Evolutionary conservation across 2,113 vertebrate species (phyloP).

Genomic region (Loxodonta africana): DNA sequence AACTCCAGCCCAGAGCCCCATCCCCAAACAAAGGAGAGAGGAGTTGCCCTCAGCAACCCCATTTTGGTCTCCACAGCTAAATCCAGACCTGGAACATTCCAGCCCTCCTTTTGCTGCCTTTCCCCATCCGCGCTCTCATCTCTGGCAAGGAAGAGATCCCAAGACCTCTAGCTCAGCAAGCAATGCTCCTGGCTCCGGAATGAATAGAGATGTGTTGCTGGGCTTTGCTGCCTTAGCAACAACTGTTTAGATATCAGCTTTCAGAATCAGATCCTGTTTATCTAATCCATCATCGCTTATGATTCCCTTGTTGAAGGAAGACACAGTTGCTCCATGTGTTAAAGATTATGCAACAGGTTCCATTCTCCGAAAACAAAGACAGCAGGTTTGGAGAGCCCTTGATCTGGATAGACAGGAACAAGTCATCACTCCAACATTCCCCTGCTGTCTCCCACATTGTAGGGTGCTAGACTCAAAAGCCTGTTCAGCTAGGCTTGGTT

Average conservation of each 20-base stretch:
- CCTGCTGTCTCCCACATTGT: neutral
- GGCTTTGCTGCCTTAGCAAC: neutral
- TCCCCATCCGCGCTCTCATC: accelerated
- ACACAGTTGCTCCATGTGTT: neutral
- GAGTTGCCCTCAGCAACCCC: constrained; percentile 59
- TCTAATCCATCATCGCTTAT: neutral
- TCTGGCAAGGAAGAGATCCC: neutral
- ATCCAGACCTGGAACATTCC: neutral
- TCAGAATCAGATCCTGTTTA: constrained; percentile 1
- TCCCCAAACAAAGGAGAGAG: constrained; percentile 81
- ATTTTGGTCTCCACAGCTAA: constrained; percentile 48
- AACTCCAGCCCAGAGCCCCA: constrained; percentile 77
- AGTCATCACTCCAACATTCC: accelerated
- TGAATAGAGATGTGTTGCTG: neutral
- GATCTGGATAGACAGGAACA: neutral
- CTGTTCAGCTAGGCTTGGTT: neutral
- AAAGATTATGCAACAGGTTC: neutral
- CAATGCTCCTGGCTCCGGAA: neutral
- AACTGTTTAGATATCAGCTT: neutral
- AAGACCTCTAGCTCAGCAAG: neutral
- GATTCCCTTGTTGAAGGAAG: neutral
- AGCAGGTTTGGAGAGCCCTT: neutral
- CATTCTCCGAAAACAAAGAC: neutral
- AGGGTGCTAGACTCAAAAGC: neutral
- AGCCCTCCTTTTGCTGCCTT: neutral